Base-by-base conservation (phyloP, 2,797 vertebrate genomes). In the Chromobotia macracanthus region DNA sequence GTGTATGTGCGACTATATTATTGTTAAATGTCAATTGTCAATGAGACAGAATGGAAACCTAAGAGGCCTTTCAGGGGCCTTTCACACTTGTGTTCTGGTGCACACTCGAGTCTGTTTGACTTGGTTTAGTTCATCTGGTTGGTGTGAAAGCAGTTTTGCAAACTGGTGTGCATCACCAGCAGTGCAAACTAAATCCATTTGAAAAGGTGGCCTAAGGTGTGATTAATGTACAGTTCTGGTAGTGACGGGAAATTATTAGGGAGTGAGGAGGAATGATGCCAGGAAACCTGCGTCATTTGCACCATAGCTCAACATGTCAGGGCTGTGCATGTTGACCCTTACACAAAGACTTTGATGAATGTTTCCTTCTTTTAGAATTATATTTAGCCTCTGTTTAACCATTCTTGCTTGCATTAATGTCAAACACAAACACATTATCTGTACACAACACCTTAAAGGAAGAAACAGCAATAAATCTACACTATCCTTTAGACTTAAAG, bases 21-120 rank as follows among this genome's bases (percentile, higher is more conserved):
- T 18, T 55, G n/a, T 55, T 55, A 55, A 19, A 55, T 55, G n/a
- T 55, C 53, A 55, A n/a, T 19, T 55, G n/a, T 55, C 53, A 55
- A n/a, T 19, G n/a, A 55, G 18, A 21, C 16, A 18, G 18, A 53
- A n/a, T n/a, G 46, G 15, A 48, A 53, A 13, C 18, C 16, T 53
- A n/a, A 53, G 50, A 53, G 16, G 12, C 2, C 44, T 46, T 46
- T 46, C 12, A 11, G 12, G 44, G 44, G 11, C 12, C 44, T 46
- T 46, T 46, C 8, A 46, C 44, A 46, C 9, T 46, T 2, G 44
- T 10, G 9, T 18, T 53, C n/a, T 19, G 8, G 9, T 19, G 8
- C 18, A 53, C 7, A 28, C 4, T 28, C 28, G 28, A 28, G 4
- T 28, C 28, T 28, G 28, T 28, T 28, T 28, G 28, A 28, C 28